phyloP scores from a whole-genome alignment of 1,140 invertebrate species.

The Rhopalosiphum maidis region DNA sequence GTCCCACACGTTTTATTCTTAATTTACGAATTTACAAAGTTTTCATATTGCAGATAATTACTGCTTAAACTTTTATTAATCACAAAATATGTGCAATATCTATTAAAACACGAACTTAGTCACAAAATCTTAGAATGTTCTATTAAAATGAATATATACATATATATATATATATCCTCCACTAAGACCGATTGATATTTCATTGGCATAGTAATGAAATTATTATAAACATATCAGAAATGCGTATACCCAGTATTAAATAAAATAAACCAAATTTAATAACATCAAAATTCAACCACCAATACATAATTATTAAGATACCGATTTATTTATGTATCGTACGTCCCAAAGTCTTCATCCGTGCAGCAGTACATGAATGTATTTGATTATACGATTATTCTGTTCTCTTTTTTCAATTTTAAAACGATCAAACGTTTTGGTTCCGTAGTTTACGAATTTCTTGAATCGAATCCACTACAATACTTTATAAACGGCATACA shows the following conservation, averaged over 20 bases:
- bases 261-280: not conserved
- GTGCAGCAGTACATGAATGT: not conserved
- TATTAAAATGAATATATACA: too few relatives aligned
- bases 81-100: not conserved
- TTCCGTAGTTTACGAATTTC: not conserved
- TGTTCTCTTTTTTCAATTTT: not conserved
- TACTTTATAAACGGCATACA: not conserved
- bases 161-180: not conserved
- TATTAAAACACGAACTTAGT: not conserved
- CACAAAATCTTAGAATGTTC: not conserved
- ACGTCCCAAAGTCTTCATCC: not conserved
- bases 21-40: not conserved
- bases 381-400: not conserved
- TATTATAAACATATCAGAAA: not conserved
- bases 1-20: not conserved
- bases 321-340: not conserved
- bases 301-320: not conserved
- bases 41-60: not conserved
- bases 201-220: not conserved
- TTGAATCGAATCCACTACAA: not conserved
- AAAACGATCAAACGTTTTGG: not conserved
- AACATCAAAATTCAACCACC: not conserved
- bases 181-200: not conserved
- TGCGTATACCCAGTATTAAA: not conserved
- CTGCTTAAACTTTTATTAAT: not conserved